Percentiles rank a stretch among this genome's conserved stretches.
Conservation (phyloP, 1,140 invertebrate genomes). For the Sesamia nonagrioides region DNA sequence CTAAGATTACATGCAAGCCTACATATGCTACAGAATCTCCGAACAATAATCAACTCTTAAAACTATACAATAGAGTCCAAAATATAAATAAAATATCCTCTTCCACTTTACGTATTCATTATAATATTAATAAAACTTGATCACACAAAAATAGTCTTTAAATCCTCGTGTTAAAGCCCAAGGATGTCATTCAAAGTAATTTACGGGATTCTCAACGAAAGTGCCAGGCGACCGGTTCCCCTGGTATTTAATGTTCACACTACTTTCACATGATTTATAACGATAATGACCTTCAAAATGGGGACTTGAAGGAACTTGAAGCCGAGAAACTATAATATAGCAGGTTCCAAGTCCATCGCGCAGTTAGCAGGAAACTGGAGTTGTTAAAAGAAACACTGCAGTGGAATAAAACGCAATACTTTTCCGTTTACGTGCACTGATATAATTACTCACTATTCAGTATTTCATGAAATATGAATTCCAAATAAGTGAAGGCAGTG, state of each 20-base stretch:
- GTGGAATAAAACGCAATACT: background rate
- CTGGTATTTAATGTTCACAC: slow-evolving; percentile 22
- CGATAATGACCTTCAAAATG: slow-evolving; percentile 35
- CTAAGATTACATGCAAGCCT: slow-evolving; percentile 14
- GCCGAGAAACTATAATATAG: slow-evolving; percentile 16
- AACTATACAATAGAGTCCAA: background rate
- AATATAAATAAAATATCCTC: background rate
- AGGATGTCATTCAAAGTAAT: slow-evolving; percentile 32
- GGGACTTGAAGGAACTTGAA: background rate
- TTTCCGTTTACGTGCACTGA: too few relatives aligned
- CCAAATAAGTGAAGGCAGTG: too few relatives aligned
- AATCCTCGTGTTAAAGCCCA: background rate
- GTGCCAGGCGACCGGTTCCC: slow-evolving; percentile 25
- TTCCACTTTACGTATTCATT: background rate
- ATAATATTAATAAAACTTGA: background rate
- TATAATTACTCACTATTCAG: too few relatives aligned
- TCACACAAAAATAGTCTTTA: slow-evolving; percentile 17
- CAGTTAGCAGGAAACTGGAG: background rate
- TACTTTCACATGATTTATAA: slow-evolving; percentile 47
- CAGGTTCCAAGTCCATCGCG: background rate
- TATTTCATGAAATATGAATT: too few relatives aligned
- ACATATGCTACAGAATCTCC: background rate
- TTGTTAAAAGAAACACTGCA: background rate
- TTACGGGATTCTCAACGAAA: slow-evolving; percentile 40
- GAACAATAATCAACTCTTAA: slow-evolving; percentile 19